Conservation (phyloP, 2,113 vertebrate species). For the Salvelinus alpinus region DNA sequence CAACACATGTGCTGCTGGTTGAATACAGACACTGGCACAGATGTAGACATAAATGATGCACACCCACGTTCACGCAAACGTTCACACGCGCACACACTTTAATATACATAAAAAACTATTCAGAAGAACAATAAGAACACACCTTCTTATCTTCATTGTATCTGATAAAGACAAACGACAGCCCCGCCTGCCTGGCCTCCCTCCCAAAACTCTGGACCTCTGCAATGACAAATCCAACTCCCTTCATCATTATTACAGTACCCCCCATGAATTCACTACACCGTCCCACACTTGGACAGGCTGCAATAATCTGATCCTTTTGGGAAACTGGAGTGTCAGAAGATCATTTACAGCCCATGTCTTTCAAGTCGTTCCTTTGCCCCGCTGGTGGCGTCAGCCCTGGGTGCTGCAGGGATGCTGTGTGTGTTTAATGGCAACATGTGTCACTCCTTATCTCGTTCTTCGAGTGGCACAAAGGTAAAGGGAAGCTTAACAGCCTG, state of each 20-base stretch:
- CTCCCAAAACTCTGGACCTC: constrained; percentile 36
- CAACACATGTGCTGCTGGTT: constrained; percentile 9
- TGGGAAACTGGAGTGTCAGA: constrained; percentile 67
- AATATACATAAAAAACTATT: too few species aligned
- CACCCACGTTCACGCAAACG: neutral
- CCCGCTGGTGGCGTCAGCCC: constrained; percentile 56
- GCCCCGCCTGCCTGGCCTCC: constrained; percentile 25
- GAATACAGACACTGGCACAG: constrained; percentile 11
- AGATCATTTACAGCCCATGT: constrained; percentile 71
- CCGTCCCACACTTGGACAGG: constrained; percentile 47
- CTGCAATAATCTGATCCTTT: constrained; percentile 70
- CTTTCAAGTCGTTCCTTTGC: constrained; percentile 59
- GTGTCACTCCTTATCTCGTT: constrained; percentile 73
- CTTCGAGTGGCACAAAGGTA: constrained; percentile 73
- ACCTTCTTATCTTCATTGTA: too few species aligned
- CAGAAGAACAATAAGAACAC: too few species aligned
- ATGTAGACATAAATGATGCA: constrained; percentile 24
- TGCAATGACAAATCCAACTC: neutral
- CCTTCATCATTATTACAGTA: constrained; percentile 53
- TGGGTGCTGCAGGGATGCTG: constrained; percentile 42
- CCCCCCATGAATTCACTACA: constrained; percentile 54
- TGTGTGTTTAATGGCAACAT: constrained; percentile 73
- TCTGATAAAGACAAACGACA: constrained; percentile 26
- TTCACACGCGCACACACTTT: neutral
- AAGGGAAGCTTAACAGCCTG: constrained; percentile 75